These are phyloP conservation scores for Trachythela sp. DNA, from an alignment of 64 coral and sea anemone species.

Conservation along the genomic window DNA sequence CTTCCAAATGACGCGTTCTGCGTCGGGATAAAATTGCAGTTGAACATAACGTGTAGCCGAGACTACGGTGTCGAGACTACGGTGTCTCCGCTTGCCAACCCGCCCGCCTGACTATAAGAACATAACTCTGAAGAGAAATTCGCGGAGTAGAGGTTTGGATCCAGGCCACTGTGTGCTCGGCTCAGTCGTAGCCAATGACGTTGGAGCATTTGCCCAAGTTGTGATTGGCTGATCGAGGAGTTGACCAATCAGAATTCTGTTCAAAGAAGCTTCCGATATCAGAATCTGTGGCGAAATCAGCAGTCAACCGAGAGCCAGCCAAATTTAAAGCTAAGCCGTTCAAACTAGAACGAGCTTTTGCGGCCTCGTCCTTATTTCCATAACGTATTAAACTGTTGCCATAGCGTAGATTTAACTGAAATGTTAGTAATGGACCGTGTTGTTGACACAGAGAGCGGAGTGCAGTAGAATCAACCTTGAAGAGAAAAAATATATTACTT, in stretches of 20 bases:
- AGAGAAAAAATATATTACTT: not conserved
- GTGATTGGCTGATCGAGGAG: not conserved
- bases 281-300: slow-evolving; percentile 89
- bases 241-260: slow-evolving; percentile 78
- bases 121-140: slow-evolving; percentile 72
- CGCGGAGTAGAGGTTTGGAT: not conserved
- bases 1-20: no score
- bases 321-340: slow-evolving; percentile 74
- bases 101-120: slow-evolving; percentile 48
- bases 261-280: slow-evolving; percentile 97
- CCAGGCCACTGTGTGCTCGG: slow-evolving; percentile 44
- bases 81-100: slow-evolving; percentile 58
- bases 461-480: slow-evolving; percentile 62
- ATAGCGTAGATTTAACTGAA: slow-evolving; percentile 79
- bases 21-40: no score
- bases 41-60: no score
- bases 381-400: slow-evolving; percentile 97
- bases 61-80: no score
- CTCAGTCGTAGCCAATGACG: not conserved
- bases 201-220: not conserved
- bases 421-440: slow-evolving; percentile 85
- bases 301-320: slow-evolving; percentile 51
- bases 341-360: slow-evolving; percentile 48
- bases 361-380: slow-evolving; percentile 88
- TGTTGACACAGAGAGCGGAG: slow-evolving; percentile 75